Conservation (phyloP, 1,140 invertebrate species). For the Drosophila ananassae region DNA sequence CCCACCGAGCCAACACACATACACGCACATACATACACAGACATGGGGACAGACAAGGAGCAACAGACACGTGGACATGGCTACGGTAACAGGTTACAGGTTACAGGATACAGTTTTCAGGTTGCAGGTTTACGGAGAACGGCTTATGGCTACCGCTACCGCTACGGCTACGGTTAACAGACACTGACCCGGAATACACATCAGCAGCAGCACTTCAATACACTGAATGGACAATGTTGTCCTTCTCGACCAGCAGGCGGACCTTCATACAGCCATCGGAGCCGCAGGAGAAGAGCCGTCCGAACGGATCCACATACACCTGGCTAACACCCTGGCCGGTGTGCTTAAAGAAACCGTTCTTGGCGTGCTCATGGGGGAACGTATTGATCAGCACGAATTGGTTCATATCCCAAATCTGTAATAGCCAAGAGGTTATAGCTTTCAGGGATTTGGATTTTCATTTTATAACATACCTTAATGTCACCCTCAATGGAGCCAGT, state of each 20-base stretch:
- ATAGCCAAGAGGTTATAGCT: neutral
- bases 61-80: slow-evolving; percentile 2
- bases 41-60: slow-evolving; percentile 10
- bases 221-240: slow-evolving; percentile 78
- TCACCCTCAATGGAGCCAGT: slow-evolving; percentile 99
- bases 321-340: slow-evolving; percentile 98
- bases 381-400: slow-evolving; percentile 93
- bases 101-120: too few relatives aligned
- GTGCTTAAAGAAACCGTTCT: slow-evolving; percentile 97
- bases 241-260: slow-evolving; percentile 89
- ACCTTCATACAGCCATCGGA: slow-evolving; percentile 99
- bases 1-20: slow-evolving; percentile 10
- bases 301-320: slow-evolving; percentile 93
- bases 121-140: too few relatives aligned
- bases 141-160: neutral
- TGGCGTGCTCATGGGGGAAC: slow-evolving; percentile 96
- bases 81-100: neutral
- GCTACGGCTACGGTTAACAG: neutral
- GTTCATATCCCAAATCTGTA: slow-evolving; percentile 95
- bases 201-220: slow-evolving; percentile 56
- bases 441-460: neutral
- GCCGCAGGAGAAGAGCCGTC: slow-evolving; percentile 97
- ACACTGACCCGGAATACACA: neutral
- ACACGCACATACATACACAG: slow-evolving; percentile 9
- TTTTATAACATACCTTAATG: slow-evolving; percentile 91